A percentile compares a stretch with the other conserved stretches of the same genome.
Conservation (phyloP, 2,888 invertebrate genomes). For the Eumerus sabulonum region DNA sequence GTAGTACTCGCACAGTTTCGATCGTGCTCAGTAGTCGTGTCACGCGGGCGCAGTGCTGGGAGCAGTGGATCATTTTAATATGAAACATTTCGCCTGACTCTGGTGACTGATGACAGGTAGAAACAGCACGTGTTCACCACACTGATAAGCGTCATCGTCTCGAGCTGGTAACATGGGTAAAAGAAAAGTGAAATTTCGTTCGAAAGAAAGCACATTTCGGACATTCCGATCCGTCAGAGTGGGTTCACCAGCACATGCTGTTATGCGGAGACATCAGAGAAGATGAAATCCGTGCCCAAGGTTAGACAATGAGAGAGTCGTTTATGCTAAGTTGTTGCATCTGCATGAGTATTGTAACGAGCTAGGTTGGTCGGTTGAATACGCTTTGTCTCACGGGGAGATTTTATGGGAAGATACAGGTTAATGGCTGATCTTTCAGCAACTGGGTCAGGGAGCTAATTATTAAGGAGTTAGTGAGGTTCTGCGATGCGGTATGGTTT, state of each 20-base stretch:
- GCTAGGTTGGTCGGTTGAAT: conserved; percentile 19
- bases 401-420: conserved; percentile 13
- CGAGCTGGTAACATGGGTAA: background rate
- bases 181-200: conserved; percentile 50
- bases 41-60: conserved; percentile 29
- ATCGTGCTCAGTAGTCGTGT: conserved; percentile 25
- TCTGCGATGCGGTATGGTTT: too few relatives aligned
- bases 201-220: conserved; percentile 15
- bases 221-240: conserved; percentile 33
- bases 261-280: background rate
- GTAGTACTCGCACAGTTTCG: too few relatives aligned
- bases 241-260: background rate
- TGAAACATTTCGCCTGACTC: background rate
- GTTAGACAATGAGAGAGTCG: conserved; percentile 40
- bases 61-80: conserved; percentile 11
- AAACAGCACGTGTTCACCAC: conserved; percentile 24
- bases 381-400: conserved; percentile 20
- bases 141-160: conserved; percentile 27
- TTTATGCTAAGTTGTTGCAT: conserved; percentile 32
- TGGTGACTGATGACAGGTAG: conserved; percentile 1
- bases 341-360: background rate
- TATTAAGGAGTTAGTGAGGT: conserved; percentile 9
- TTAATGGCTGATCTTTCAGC: conserved; percentile 39
- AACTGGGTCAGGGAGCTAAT: conserved; percentile 44
- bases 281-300: conserved; percentile 30